A percentile compares a stretch with the other conserved stretches of the same genome.
Conservation (phyloP, 2,113 vertebrate species). For the Axis porcinus region DNA sequence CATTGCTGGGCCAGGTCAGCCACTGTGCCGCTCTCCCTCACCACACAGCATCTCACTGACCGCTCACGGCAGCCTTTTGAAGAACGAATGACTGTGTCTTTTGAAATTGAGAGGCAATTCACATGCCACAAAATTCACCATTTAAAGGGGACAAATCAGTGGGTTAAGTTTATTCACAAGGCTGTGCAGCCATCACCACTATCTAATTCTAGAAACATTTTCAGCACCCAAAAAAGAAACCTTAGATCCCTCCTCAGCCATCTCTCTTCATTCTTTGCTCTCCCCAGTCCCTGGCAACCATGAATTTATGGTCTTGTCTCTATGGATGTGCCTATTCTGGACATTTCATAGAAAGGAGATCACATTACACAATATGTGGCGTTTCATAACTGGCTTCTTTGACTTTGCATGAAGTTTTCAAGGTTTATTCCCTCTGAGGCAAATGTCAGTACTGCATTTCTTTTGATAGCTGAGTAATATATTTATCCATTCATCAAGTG, state of each 20-base stretch:
- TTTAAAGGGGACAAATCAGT: not conserved
- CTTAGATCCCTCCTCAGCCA: not conserved
- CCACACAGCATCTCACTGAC: not conserved
- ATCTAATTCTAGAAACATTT: conserved; percentile 30
- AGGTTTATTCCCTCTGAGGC: not conserved
- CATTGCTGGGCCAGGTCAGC: not conserved
- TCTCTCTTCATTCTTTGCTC: not conserved
- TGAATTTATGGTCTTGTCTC: not conserved
- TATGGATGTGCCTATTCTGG: not conserved
- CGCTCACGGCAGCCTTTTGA: not conserved
- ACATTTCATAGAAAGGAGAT: conserved; percentile 15
- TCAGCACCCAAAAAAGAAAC: not conserved
- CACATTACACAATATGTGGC: not conserved
- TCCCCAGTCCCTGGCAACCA: not conserved
- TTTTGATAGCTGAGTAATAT: not conserved
- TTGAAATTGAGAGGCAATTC: not conserved
- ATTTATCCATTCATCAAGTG: not conserved
- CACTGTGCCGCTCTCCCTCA: not conserved
- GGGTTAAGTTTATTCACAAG: not conserved
- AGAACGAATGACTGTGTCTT: not conserved
- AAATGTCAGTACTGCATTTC: not conserved
- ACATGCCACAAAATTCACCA: not conserved
- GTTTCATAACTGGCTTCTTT: not conserved
- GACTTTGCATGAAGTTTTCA: not conserved
- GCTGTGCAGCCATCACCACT: not conserved